Base-by-base conservation (phyloP, 2,113 vertebrate species). In the Hemiscyllium ocellatum region DNA sequence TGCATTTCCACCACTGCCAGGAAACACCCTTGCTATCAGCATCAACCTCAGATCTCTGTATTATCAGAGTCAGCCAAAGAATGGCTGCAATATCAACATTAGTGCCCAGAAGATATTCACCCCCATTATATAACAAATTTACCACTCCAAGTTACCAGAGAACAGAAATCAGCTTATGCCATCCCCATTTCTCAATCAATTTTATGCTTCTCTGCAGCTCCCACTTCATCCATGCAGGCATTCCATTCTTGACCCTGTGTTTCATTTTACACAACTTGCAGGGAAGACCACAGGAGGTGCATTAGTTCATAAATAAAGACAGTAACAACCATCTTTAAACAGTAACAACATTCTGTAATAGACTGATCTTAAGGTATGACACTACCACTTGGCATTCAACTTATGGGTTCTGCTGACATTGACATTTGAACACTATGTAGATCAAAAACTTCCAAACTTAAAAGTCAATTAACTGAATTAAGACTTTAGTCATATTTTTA, bases 391-490 rank as follows among this genome's bases (percentile, higher is more conserved):
- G 65, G 66, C 61, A 66, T 93, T 66, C 61, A 93, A n/a, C 13
- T 61, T 91, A 56, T 65, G 56, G 33, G 61, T 22, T 68, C n/a
- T 42, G n/a, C 61, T 93, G 61, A 66, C 89, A 93, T 68, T 93
- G 89, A 93, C 56, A 91, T 93, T 66, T 68, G 65, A 93, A 15
- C 33, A 17, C 33, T 37, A n/a, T 37, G 15, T 8, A 68, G 61
- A 93, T 66, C 89, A 93, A 47, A 93, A 93, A 61, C 29, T 68
- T 19, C 19, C 61, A 37, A n/a, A 93, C 56, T 61, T 91, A 91
- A 91, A 91, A 93, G 29, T 33, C 61, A 19, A 93, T 93, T 93
- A 93, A 93, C 89, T 93, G 89, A 93, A 66, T 93, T 93, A 66
- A 93, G 33, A 37, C 61, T 42, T 61, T 47, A 20, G 37, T 93